Evolutionary conservation across 2,888 invertebrate genomes (phyloP).

Genomic region (Dexiosoma caninum): DNA sequence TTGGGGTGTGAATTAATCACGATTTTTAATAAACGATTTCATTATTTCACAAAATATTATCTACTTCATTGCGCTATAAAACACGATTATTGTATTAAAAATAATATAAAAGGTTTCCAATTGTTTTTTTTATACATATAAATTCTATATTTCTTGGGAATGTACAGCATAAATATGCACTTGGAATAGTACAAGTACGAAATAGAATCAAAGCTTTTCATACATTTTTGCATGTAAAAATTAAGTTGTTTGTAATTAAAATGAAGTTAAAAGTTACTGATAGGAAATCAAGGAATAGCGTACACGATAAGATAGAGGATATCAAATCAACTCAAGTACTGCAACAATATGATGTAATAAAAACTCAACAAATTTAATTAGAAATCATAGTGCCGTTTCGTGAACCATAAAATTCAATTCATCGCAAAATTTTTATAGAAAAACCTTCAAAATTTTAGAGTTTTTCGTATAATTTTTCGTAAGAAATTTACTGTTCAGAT

Average conservation of each 20-base stretch:
- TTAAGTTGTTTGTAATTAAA: slow-evolving; percentile 39
- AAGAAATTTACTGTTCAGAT: too few species aligned
- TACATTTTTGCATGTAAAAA: slow-evolving; percentile 5
- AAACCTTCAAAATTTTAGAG: too few species aligned
- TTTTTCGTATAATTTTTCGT: too few species aligned
- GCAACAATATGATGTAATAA: too few species aligned
- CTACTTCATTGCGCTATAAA: slow-evolving; percentile 21
- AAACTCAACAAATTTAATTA: too few species aligned
- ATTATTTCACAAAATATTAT: slow-evolving; percentile 49
- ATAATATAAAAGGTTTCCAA: slow-evolving; percentile 14
- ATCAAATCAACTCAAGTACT: too few species aligned
- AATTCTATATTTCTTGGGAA: neutral
- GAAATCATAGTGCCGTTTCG: too few species aligned
- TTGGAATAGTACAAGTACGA: slow-evolving; percentile 43
- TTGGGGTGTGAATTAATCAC: slow-evolving; percentile 66
- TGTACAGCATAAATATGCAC: slow-evolving; percentile 18
- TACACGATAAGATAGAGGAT: too few species aligned
- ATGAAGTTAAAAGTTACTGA: slow-evolving; percentile 1
- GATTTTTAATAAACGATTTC: slow-evolving; percentile 64
- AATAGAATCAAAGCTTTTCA: neutral
- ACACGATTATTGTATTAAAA: slow-evolving; percentile 54
- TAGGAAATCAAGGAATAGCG: neutral
- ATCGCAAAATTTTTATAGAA: too few species aligned
- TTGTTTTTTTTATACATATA: slow-evolving; percentile 18
- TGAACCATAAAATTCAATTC: too few species aligned